Conservation (phyloP, 2,888 invertebrate genomes). For the Heliconius cydno region DNA sequence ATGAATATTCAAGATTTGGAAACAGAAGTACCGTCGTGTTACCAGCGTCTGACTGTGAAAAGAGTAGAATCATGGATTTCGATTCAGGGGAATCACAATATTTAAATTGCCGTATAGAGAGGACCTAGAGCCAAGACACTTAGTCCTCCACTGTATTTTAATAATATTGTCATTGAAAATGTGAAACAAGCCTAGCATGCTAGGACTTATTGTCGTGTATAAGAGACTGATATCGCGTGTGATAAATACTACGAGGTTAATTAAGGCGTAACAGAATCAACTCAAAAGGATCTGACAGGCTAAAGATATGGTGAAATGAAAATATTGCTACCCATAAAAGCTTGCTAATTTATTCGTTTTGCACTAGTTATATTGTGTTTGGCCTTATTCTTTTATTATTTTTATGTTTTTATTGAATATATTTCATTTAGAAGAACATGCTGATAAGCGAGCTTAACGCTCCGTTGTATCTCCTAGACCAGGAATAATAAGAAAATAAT, state of each 20-base stretch:
- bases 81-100: too few relatives aligned
- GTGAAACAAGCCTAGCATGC: conserved; percentile 4
- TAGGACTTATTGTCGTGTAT: conserved; percentile 21
- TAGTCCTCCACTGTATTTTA: neutral
- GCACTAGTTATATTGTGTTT: neutral
- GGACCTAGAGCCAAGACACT: neutral
- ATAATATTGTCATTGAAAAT: neutral
- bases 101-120: neutral
- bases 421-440: too few relatives aligned
- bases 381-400: neutral
- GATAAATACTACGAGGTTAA: conserved; percentile 43
- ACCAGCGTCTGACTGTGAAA: too few relatives aligned
- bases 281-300: conserved; percentile 27
- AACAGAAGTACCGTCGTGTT: too few relatives aligned
- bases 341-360: conserved; percentile 16
- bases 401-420: neutral
- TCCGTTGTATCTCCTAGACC: too few relatives aligned
- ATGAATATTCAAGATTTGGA: too few relatives aligned
- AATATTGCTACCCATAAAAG: conserved; percentile 9
- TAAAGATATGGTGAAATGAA: conserved; percentile 26
- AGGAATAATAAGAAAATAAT: too few relatives aligned
- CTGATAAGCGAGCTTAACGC: too few relatives aligned
- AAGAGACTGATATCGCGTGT: conserved; percentile 43
- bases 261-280: conserved; percentile 33
- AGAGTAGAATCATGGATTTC: too few relatives aligned